Evolutionary conservation across 1,140 invertebrate genomes (phyloP).

Genomic region (Agrypnia vestita): DNA sequence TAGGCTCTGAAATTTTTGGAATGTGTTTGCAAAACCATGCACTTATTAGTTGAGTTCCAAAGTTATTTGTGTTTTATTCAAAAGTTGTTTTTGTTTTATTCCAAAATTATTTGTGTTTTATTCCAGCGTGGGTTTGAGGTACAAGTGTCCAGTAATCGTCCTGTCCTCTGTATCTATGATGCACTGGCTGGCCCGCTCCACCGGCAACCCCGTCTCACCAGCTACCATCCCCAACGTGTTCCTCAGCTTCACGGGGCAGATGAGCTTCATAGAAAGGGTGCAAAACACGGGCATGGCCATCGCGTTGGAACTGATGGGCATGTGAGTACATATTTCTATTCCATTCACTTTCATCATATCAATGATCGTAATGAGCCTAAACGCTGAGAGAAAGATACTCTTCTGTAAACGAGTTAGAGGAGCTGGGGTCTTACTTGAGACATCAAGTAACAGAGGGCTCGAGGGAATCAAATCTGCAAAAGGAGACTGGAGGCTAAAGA

Average conservation of each 20-base stretch:
- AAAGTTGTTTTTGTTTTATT: not conserved
- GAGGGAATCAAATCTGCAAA: too few species aligned
- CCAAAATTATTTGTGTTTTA: not conserved
- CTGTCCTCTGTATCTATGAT: slow-evolving; percentile 49
- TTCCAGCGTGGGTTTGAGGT: slow-evolving; percentile 49
- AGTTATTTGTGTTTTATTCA: not conserved
- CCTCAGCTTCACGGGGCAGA: slow-evolving; percentile 30
- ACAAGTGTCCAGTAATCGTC: slow-evolving; percentile 49
- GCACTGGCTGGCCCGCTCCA: slow-evolving; percentile 48
- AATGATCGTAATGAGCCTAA: too few species aligned
- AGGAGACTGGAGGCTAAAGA: too few species aligned
- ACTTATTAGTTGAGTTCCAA: not conserved
- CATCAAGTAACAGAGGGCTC: too few species aligned
- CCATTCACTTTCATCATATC: too few species aligned
- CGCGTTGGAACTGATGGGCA: too few species aligned
- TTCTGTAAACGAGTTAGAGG: too few species aligned
- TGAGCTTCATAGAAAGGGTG: too few species aligned
- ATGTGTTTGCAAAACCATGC: not conserved
- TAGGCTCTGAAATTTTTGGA: not conserved
- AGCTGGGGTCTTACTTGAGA: too few species aligned
- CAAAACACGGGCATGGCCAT: too few species aligned
- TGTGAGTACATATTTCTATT: too few species aligned
- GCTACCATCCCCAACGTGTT: slow-evolving; percentile 55
- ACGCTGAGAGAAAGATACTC: too few species aligned
- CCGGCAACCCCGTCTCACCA: slow-evolving; percentile 46